Evolutionary conservation across 2,888 invertebrate genomes (phyloP), one percentile per base, ranked within the genome.

Genomic region (Xestia ashworthii): DNA sequence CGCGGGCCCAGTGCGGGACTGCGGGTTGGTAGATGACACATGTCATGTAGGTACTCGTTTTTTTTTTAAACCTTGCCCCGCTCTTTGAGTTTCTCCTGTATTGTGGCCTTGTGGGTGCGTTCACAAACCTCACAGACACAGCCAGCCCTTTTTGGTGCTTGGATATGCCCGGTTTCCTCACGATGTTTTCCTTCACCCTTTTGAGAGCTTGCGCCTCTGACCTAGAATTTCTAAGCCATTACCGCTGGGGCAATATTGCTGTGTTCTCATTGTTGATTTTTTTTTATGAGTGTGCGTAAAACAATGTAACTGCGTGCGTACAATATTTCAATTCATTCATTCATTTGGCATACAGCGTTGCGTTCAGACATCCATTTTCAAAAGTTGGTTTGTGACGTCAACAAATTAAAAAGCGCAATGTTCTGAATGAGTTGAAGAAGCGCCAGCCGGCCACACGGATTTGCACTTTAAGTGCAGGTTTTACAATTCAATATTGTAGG

Each of bases 341-440:
- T 78, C 66, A 74, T 85, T 77, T 53, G 73, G 76, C 67, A 64
- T 44, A 65, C 74, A 65, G 38, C 32, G 38, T 83, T 62, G n/a
- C n/a, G 62, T 72, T 73, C 58, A 69, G 53, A 60, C n/a, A 38
- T 72, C 68, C 60, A 65, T 74, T 82, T 76, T 25, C 46, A 78
- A 85, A 83, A 73, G 71, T 62, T 74, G 25, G 55, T 53, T 32
- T 22, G 16, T 71, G 46, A 50, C 8, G 86, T 84, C 86, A 82
- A 25, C 6, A 44, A 66, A 48, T 48, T 65, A 74, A 78, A 74
- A 68, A 58, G 73, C 66, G 68, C 46, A 72, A 72, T 82, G 78
- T 83, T 83, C 83, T 64, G 19, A 74, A 78, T 16, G 22, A 8
- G 6, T 74, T 75, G 14, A 19, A 60, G 14, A 19, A 60, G 22